Conservation (phyloP, 53 echinoderm and acorn worm genomes). For the Luidia sarsii region DNA sequence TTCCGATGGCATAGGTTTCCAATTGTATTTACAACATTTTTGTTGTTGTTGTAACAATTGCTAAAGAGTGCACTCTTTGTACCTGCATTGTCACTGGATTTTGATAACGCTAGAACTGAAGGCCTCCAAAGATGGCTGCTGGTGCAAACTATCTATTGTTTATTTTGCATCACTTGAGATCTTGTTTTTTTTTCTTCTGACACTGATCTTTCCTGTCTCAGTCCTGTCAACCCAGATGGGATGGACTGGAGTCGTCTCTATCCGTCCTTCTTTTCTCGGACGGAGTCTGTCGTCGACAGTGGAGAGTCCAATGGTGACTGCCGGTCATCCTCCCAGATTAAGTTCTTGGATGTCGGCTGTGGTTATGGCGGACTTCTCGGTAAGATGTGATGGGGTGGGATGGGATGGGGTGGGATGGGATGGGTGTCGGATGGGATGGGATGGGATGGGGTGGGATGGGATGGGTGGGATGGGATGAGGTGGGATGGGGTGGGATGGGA, state of each 20-base stretch:
- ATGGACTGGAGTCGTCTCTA: constrained; percentile 91
- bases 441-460: too few relatives aligned
- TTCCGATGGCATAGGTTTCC: neutral
- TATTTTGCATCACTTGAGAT: neutral
- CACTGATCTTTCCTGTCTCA: constrained; percentile 6
- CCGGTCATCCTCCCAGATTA: constrained; percentile 30
- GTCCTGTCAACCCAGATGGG: constrained; percentile 76
- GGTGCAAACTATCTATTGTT: too few relatives aligned
- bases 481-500: too few relatives aligned
- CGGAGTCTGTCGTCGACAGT: neutral
- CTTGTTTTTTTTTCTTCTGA: neutral
- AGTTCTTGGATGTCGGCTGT: constrained; percentile 90
- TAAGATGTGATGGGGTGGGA: too few relatives aligned
- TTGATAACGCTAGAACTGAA: neutral
- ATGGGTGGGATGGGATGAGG: too few relatives aligned
- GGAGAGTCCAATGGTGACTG: neutral
- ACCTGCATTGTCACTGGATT: too few relatives aligned
- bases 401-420: too few relatives aligned
- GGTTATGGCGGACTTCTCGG: constrained; percentile 96
- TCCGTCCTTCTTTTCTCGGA: constrained; percentile 41
- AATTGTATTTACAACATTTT: neutral
- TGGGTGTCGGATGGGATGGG: neutral
- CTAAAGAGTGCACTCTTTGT: neutral
- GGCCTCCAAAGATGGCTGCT: neutral
- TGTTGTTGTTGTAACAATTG: neutral